phyloP scores from a whole-genome alignment of 2,113 vertebrate genomes.

The Cichladusa arquata region DNA sequence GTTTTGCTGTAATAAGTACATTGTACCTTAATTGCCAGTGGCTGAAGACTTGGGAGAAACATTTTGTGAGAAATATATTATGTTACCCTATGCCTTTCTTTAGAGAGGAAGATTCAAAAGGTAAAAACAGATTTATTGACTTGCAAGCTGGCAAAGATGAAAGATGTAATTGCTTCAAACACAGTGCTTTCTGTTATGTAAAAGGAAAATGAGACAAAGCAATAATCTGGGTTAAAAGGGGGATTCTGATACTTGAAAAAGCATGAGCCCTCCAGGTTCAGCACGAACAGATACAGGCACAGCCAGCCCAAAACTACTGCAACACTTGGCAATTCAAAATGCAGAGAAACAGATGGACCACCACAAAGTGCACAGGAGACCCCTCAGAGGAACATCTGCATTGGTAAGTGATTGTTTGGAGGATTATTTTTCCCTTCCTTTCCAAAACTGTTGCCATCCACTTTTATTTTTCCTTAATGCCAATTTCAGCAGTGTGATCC shows the following conservation, averaged over 20 bases:
- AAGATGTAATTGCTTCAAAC: not conserved
- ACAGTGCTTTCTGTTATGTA: not conserved
- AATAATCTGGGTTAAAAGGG: not conserved
- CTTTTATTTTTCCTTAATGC: not conserved
- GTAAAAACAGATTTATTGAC: not conserved
- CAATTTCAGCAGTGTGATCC: not conserved
- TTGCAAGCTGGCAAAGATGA: not conserved
- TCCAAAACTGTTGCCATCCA: not conserved
- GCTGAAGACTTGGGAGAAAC: slow-evolving; percentile 17
- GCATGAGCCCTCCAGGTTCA: not conserved
- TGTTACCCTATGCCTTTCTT: not conserved
- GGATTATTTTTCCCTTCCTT: not conserved
- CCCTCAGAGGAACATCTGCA: not conserved
- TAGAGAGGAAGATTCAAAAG: not conserved
- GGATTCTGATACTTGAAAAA: not conserved
- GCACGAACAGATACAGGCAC: not conserved
- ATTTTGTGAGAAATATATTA: not conserved
- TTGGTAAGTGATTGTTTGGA: not conserved
- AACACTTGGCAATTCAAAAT: not conserved
- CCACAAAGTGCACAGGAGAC: not conserved
- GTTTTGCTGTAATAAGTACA: slow-evolving; percentile 57
- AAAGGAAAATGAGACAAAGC: not conserved
- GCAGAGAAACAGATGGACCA: not conserved
- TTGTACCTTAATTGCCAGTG: slow-evolving; percentile 59
- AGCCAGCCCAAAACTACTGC: not conserved